These are phyloP conservation scores for Nymphicus hollandicus DNA, from an alignment of 2,113 vertebrate genomes.

Conservation along the genomic window DNA sequence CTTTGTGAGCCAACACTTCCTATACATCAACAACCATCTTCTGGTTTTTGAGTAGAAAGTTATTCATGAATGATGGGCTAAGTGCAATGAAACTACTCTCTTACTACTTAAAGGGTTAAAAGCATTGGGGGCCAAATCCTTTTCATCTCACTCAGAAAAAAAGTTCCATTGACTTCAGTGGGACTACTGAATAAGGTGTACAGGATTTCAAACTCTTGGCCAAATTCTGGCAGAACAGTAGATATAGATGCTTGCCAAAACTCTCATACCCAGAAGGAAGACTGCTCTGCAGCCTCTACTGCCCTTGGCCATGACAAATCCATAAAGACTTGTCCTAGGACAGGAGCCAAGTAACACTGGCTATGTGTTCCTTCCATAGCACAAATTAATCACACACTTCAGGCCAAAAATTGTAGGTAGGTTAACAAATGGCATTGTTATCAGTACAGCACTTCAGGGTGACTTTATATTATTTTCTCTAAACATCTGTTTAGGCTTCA, in stretches of 20 bases:
- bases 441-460: neutral
- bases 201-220: constrained; percentile 46
- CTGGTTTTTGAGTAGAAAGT: constrained; percentile 3
- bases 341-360: neutral
- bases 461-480: neutral
- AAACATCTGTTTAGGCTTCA: neutral
- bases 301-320: neutral
- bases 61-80: constrained; percentile 40
- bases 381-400: neutral
- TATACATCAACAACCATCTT: neutral
- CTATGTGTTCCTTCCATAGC: neutral
- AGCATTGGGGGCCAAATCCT: constrained; percentile 52
- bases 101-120: constrained; percentile 58
- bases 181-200: constrained; percentile 27
- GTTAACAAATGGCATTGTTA: neutral
- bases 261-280: neutral
- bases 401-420: neutral
- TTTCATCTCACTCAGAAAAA: constrained; percentile 40
- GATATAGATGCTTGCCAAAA: neutral
- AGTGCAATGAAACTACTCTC: constrained; percentile 44
- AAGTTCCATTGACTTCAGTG: neutral
- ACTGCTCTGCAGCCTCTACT: neutral
- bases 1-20: neutral
- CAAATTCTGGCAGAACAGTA: constrained; percentile 11
- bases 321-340: neutral